Evolutionary conservation across 1,140 invertebrate species (phyloP).

Genomic region (Oreohelix idahoensis): DNA sequence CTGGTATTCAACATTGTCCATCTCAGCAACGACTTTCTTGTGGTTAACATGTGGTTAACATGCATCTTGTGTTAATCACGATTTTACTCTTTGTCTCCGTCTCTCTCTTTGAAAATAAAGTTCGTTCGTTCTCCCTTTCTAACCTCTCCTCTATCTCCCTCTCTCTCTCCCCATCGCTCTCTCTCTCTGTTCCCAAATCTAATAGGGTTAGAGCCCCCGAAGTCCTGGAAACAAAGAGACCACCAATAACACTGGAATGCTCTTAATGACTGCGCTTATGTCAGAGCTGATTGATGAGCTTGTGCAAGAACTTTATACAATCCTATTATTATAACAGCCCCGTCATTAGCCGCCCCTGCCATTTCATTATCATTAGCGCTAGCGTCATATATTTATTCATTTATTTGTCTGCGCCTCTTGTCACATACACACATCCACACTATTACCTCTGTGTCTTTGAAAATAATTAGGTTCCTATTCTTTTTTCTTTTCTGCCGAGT

Average conservation of each 20-base stretch:
- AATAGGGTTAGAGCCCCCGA: not conserved
- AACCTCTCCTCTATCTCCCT: not conserved
- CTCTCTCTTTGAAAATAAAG: no score
- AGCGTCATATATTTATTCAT: conserved; percentile 26
- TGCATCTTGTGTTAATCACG: no score
- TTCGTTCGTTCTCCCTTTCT: no score
- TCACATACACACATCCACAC: not conserved
- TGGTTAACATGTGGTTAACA: no score
- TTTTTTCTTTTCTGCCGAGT: not conserved
- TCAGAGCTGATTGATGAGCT: not conserved
- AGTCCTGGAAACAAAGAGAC: not conserved
- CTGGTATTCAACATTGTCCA: no score
- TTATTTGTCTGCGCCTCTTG: not conserved
- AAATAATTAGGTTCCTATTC: not conserved
- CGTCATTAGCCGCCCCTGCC: not conserved
- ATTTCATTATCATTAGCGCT: conserved; percentile 8
- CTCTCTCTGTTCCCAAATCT: not conserved
- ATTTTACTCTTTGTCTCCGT: not conserved
- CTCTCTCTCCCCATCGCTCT: not conserved
- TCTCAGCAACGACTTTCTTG: no score
- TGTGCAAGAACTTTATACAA: not conserved
- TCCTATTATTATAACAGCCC: conserved; percentile 6
- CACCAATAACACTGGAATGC: not conserved
- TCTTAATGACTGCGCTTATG: conserved; percentile 7
- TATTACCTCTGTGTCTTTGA: not conserved